Percentiles rank a stretch among this genome's conserved stretches.
Evolutionary conservation across 2,888 invertebrate species (phyloP).

Genomic region (Sinodicranocentrus sp.): DNA sequence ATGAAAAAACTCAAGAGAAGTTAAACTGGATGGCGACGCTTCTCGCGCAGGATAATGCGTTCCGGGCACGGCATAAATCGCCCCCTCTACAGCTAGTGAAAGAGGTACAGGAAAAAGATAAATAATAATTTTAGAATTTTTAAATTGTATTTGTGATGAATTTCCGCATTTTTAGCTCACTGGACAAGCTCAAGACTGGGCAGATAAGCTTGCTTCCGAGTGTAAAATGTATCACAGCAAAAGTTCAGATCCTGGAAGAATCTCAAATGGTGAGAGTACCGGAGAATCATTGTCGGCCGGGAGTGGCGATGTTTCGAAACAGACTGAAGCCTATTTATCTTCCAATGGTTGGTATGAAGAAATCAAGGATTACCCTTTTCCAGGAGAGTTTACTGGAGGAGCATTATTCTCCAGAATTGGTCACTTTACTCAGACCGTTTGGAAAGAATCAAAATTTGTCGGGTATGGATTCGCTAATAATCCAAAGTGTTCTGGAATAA

Average conservation of each 20-base stretch:
- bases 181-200: conserved; percentile 48
- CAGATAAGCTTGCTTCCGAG: conserved; percentile 33
- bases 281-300: conserved; percentile 35
- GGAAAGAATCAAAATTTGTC: conserved; percentile 54
- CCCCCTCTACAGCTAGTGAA: background rate
- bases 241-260: conserved; percentile 6
- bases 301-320: background rate
- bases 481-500: conserved; percentile 9
- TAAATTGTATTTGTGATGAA: background rate
- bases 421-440: conserved; percentile 56
- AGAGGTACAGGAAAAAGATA: too few relatives aligned
- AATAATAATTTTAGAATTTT: too few relatives aligned
- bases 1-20: background rate
- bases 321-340: conserved; percentile 24
- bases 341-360: conserved; percentile 60
- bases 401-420: conserved; percentile 39
- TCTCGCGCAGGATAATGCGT: background rate
- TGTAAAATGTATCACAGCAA: conserved; percentile 57
- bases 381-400: conserved; percentile 9
- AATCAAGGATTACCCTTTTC: conserved; percentile 46
- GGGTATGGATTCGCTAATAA: conserved; percentile 55
- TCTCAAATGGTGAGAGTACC: conserved; percentile 27
- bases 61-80: background rate
- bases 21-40: background rate
- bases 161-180: conserved; percentile 38